Percentiles rank a stretch among this genome's conserved stretches.
These are phyloP conservation scores for Sialis lutaria DNA, from an alignment of 2,888 invertebrate genomes.

Conservation along the genomic window DNA sequence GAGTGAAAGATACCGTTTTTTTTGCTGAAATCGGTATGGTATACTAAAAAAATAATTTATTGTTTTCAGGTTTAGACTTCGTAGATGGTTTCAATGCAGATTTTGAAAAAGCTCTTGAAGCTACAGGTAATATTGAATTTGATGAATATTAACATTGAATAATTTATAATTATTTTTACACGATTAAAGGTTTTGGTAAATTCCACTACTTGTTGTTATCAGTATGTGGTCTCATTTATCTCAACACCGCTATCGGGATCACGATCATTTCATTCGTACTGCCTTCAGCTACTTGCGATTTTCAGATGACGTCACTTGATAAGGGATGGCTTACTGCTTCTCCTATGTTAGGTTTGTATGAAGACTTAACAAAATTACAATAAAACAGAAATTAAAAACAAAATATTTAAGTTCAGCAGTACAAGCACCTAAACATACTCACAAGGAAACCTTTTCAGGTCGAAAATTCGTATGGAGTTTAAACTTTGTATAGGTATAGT, in stretches of 20 bases:
- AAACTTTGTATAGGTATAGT: too few relatives aligned
- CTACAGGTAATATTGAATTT: slow-evolving; percentile 36
- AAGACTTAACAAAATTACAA: not conserved
- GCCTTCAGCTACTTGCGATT: slow-evolving; percentile 69
- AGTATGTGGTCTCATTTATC: slow-evolving; percentile 62
- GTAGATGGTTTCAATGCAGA: slow-evolving; percentile 52
- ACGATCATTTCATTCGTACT: slow-evolving; percentile 68
- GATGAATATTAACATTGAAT: not conserved
- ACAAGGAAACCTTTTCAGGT: too few relatives aligned
- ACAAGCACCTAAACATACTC: not conserved
- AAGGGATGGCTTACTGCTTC: slow-evolving; percentile 63
- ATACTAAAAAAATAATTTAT: slow-evolving; percentile 9
- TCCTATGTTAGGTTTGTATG: slow-evolving; percentile 50
- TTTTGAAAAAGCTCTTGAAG: slow-evolving; percentile 53
- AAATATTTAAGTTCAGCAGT: not conserved
- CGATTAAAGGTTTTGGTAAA: slow-evolving; percentile 53
- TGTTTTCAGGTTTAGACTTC: slow-evolving; percentile 48
- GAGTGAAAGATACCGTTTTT: too few relatives aligned
- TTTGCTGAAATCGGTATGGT: too few relatives aligned
- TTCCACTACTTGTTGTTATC: slow-evolving; percentile 63
- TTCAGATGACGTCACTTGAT: slow-evolving; percentile 58
- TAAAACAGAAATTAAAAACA: not conserved
- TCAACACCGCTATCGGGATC: slow-evolving; percentile 68
- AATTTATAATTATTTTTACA: not conserved
- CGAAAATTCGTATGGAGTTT: too few relatives aligned